Base-by-base conservation (phyloP, 2,888 invertebrate species). In the Nephrotoma flavescens region DNA sequence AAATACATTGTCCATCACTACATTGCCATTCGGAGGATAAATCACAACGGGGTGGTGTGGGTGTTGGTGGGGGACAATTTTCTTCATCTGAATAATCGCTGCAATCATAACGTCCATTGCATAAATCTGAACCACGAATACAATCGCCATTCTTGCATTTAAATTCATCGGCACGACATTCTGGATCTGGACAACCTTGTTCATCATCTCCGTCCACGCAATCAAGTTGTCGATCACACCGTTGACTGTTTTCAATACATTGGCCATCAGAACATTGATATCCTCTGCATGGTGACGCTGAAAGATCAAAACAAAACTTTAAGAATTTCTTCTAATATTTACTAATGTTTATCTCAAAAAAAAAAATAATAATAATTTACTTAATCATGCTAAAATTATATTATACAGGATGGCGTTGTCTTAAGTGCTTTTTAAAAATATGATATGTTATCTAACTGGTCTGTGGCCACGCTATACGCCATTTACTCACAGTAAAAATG, bases 61-160 rank as follows among this genome's bases (percentile, higher is more conserved):
- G 88, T 86, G 88, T 88, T 42, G 87, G 87, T 83, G 88, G 71
- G 19, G 89, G 90, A 87, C 96, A 96, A 88, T 93, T 91, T 31
- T 89, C 89, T 90, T 97, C 97, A 89, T 97, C 96, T 41, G 94
- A 93, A 5, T 93, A 93, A 89, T 95, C 95, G 6, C 91, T 90
- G 89, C 97, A 97, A 88, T 96, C 94, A 0, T 86, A 71, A 1
- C 89, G 89, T 2, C 94, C 94, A 89, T 96, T 94, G 90, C 97
- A 97, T 87, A 91, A 90, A 87, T 92, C 93, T 41, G 92, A 91
- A 0, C 90, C 91, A 87, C 94, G 93, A 87, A 97, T 94, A 89
- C 96, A 96, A 87, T 94, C 92, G 0, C 95, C 95, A 87, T 94
- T 93, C 44, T 89, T 90, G 90, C 97, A 97, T 88, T 93, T 93